These are phyloP conservation scores for Rutpela maculata DNA, from an alignment of 2,888 invertebrate species.

Conservation along the genomic window DNA sequence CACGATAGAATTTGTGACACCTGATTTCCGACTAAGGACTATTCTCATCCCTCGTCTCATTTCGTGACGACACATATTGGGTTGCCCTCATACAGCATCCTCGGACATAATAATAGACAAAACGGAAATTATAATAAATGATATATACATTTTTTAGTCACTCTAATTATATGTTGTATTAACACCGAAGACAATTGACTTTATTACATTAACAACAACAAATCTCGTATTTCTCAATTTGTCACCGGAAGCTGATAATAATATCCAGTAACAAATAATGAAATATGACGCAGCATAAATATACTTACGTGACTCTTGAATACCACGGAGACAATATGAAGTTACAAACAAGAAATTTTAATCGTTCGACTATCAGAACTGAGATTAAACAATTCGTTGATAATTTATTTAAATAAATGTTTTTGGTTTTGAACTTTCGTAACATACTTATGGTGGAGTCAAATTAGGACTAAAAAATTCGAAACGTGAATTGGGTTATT, in stretches of 20 bases:
- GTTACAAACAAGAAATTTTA: constrained; percentile 8
- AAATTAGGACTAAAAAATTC: too few relatives aligned
- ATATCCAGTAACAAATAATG: constrained; percentile 35
- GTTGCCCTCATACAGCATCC: neutral
- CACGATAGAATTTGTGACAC: too few relatives aligned
- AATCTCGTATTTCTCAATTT: constrained; percentile 39
- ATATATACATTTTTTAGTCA: constrained; percentile 2
- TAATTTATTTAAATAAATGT: too few relatives aligned
- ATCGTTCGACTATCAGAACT: neutral
- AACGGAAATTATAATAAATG: neutral
- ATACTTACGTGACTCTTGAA: constrained; percentile 4
- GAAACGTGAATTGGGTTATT: too few relatives aligned
- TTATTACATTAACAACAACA: constrained; percentile 38
- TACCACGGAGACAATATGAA: neutral
- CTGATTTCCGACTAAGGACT: too few relatives aligned
- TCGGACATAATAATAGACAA: neutral
- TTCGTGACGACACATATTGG: too few relatives aligned
- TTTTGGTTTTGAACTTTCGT: too few relatives aligned
- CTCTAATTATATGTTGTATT: constrained; percentile 12
- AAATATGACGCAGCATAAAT: constrained; percentile 41
- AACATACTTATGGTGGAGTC: too few relatives aligned
- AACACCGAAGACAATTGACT: constrained; percentile 37
- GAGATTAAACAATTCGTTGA: neutral
- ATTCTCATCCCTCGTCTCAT: too few relatives aligned
- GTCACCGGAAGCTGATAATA: constrained; percentile 32